Evolutionary conservation across 2,888 invertebrate species (phyloP), one percentile per base, ranked within the genome.

Genomic region (Mycalesis mineus): DNA sequence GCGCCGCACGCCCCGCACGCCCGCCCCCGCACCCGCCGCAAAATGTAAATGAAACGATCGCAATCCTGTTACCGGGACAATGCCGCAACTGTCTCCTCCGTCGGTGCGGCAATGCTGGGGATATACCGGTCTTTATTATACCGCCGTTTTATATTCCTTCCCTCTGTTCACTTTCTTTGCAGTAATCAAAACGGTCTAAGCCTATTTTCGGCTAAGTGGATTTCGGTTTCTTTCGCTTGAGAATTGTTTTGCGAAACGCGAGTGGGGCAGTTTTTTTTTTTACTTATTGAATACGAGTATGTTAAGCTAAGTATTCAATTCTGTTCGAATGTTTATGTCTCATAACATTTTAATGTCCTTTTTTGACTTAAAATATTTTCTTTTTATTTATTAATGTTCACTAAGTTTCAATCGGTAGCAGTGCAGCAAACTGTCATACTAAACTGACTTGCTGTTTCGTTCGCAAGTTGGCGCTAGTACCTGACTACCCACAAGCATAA

Each of bases 21-120:
- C 29, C 11, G 17, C 51, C 39, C 17, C 15, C 36, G 31, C 15
- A 1, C 33, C 11, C 14, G 31, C 7, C 29, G n/a, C n/a, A 72
- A 72, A 75, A 79, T 78, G 76, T 72, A 77, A 79, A 77, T 77
- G 74, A 73, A 75, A 77, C 68, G 74, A 72, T 70, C 68, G 66
- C 66, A 67, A 67, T 65, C 64, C 65, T 58, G 58, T 65, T 64
- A 59, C 62, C 41, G 41, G 52, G 40, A 53, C 58, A 50, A 55
- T 55, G 55, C 50, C 60, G 40, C 49, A 39, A 49, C 33, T 40
- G 52, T 39, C 42, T 42, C 42, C 3, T n/a, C 1, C 11, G 11
- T 11, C 7, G 17, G 51, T 42, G 17, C n/a, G 11, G 33, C 9
- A 36, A 7, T 33, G 9, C 33, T 7, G 5, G 22, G 33, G 51